A percentile compares a stretch with the other conserved stretches of the same genome.
Evolutionary conservation across 1,140 invertebrate species (phyloP).

Genomic region (Neodiprion virginianus): DNA sequence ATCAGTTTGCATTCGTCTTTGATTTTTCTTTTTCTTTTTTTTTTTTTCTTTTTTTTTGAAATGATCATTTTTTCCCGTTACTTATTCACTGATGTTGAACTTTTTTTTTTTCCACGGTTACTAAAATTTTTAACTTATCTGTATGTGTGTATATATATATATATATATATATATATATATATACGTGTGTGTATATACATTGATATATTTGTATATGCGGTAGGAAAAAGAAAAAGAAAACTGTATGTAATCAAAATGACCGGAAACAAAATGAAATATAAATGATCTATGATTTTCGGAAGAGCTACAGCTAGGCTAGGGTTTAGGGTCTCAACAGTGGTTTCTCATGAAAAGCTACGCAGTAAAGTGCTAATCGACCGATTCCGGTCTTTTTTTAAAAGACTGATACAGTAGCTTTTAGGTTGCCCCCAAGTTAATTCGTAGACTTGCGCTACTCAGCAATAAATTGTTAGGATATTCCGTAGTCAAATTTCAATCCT

Average conservation of each 20-base stretch:
- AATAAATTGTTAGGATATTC: too few relatives aligned
- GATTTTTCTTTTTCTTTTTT: slow-evolving; percentile 4
- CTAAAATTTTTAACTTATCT: slow-evolving; percentile 14
- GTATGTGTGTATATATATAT: slow-evolving; percentile 11
- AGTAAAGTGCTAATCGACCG: not conserved
- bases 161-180: slow-evolving; percentile 12
- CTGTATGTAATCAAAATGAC: not conserved
- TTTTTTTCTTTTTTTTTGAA: slow-evolving; percentile 6
- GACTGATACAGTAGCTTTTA: too few relatives aligned
- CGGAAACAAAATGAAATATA: not conserved
- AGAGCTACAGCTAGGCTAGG: not conserved
- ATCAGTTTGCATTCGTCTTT: slow-evolving; percentile 10
- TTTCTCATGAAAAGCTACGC: not conserved
- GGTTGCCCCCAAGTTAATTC: too few relatives aligned
- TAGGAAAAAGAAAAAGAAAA: slow-evolving; percentile 29
- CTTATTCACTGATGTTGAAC: slow-evolving; percentile 10
- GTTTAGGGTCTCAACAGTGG: not conserved
- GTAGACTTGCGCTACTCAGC: too few relatives aligned
- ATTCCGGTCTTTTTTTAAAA: too few relatives aligned
- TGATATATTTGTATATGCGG: slow-evolving; percentile 21
- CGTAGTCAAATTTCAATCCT: too few relatives aligned
- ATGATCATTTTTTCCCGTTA: slow-evolving; percentile 10
- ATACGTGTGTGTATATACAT: slow-evolving; percentile 13
- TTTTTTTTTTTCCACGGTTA: slow-evolving; percentile 3
- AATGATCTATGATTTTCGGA: not conserved